Conservation (phyloP, 2,113 vertebrate genomes). For the Asarcornis scutulata region DNA sequence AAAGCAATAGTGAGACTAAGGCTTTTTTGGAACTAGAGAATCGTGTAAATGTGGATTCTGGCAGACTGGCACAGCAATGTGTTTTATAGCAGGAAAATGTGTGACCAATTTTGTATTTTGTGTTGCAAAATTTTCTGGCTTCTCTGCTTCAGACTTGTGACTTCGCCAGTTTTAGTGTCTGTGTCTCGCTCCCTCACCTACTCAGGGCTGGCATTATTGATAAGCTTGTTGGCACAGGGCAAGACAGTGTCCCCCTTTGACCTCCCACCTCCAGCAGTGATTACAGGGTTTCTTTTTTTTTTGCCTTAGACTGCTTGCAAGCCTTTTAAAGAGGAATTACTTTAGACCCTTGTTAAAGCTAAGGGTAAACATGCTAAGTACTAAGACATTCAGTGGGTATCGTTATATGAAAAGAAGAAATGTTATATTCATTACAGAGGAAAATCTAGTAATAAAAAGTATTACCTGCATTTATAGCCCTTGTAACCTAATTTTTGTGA, state of each 20-base stretch:
- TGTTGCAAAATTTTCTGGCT: background rate
- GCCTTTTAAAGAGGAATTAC: conserved; percentile 46
- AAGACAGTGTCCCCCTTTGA: background rate
- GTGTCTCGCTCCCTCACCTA: background rate
- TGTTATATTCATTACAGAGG: conserved; percentile 70
- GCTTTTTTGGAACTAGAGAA: background rate
- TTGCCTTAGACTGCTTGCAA: conserved; percentile 8
- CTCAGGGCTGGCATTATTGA: background rate
- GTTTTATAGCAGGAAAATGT: background rate
- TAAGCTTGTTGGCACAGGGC: background rate
- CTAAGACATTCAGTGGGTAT: conserved; percentile 57
- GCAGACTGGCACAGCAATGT: background rate
- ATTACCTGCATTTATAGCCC: conserved; percentile 80
- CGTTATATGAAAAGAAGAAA: conserved; percentile 61
- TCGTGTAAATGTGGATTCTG: background rate
- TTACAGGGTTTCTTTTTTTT: conserved; percentile 4
- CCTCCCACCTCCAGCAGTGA: background rate
- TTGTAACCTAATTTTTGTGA: conserved; percentile 78
- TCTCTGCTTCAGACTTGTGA: background rate
- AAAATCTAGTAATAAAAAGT: conserved; percentile 80
- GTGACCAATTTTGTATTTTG: background rate
- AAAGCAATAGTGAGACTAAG: background rate
- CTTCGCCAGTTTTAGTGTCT: background rate
- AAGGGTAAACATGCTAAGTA: conserved; percentile 56
- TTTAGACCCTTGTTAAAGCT: conserved; percentile 57